Percentiles rank a stretch among this genome's conserved stretches.
Evolutionary conservation across 1,140 invertebrate genomes (phyloP).

Genomic region (Melipona quadrifasciata): DNA sequence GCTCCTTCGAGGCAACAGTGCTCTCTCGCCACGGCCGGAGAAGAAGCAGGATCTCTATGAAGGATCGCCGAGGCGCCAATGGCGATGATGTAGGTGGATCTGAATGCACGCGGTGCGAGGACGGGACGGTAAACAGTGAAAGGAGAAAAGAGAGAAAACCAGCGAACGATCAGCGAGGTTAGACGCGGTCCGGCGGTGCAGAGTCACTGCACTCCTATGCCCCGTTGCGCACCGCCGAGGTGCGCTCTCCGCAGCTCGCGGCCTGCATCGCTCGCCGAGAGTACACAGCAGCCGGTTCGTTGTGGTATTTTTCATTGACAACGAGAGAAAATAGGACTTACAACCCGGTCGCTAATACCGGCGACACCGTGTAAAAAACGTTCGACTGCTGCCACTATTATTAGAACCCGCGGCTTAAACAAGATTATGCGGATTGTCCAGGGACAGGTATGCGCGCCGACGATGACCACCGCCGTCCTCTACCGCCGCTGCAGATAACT

Average conservation of each 20-base stretch:
- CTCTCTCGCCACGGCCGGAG: constrained; percentile 15
- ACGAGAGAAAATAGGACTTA: constrained; percentile 50
- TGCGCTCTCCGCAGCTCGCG: not conserved
- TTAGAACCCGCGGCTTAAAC: constrained; percentile 52
- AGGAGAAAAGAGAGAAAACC: constrained; percentile 44
- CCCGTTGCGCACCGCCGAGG: constrained; percentile 44
- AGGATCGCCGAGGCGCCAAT: constrained; percentile 58
- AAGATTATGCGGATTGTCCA: constrained; percentile 51
- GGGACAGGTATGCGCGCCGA: constrained; percentile 45
- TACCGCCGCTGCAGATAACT: constrained; percentile 20
- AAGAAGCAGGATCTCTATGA: constrained; percentile 43
- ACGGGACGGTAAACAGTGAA: constrained; percentile 41
- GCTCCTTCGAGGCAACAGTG: constrained; percentile 44
- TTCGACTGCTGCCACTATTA: constrained; percentile 28
- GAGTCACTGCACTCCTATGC: constrained; percentile 56
- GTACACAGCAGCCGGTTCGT: constrained; percentile 45
- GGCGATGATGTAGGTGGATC: constrained; percentile 60
- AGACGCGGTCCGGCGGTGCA: constrained; percentile 30
- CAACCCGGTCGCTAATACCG: constrained; percentile 35
- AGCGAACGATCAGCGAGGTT: constrained; percentile 47
- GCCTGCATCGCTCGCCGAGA: constrained; percentile 8
- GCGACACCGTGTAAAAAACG: constrained; percentile 29
- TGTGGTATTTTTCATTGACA: constrained; percentile 55
- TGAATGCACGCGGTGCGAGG: constrained; percentile 38
- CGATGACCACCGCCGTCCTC: constrained; percentile 11